Conservation (phyloP, 2,797 vertebrate species). For the Halcyon leucocephala region DNA sequence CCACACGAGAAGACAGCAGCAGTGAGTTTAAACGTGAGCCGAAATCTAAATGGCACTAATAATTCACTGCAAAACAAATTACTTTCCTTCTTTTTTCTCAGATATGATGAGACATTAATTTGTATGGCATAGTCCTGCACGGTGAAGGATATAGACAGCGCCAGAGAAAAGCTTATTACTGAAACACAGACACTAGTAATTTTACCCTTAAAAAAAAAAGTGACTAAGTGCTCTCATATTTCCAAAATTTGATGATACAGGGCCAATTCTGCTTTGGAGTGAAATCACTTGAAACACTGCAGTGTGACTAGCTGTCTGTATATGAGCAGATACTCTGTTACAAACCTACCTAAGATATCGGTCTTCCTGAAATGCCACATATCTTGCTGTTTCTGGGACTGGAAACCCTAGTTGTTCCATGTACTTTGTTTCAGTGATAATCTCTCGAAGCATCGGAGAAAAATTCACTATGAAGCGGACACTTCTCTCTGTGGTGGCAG, state of each 20-base stretch:
- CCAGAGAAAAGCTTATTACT: neutral
- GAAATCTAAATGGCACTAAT: neutral
- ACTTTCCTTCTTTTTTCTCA: neutral
- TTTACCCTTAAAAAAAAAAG: neutral
- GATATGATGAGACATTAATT: neutral
- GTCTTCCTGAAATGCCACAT: slow-evolving; percentile 85
- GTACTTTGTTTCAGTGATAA: slow-evolving; percentile 87
- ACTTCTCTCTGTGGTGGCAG: slow-evolving; percentile 12
- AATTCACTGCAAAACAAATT: neutral
- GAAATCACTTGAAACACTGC: neutral
- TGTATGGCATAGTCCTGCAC: neutral
- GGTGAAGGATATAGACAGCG: neutral
- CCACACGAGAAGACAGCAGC: neutral
- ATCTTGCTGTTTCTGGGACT: slow-evolving; percentile 82
- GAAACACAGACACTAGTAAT: neutral
- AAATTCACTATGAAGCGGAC: slow-evolving; percentile 85
- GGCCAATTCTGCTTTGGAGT: neutral
- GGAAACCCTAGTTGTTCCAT: slow-evolving; percentile 84
- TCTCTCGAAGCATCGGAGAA: slow-evolving; percentile 83
- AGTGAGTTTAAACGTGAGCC: neutral
- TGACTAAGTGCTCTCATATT: neutral
- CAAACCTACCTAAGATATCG: slow-evolving; percentile 82
- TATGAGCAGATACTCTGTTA: neutral
- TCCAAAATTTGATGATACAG: neutral
- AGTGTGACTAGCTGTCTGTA: neutral